A percentile compares a stretch with the other conserved stretches of the same genome.
phyloP scores from a whole-genome alignment of 2,113 vertebrate genomes.

The Collichthys lucidus region DNA sequence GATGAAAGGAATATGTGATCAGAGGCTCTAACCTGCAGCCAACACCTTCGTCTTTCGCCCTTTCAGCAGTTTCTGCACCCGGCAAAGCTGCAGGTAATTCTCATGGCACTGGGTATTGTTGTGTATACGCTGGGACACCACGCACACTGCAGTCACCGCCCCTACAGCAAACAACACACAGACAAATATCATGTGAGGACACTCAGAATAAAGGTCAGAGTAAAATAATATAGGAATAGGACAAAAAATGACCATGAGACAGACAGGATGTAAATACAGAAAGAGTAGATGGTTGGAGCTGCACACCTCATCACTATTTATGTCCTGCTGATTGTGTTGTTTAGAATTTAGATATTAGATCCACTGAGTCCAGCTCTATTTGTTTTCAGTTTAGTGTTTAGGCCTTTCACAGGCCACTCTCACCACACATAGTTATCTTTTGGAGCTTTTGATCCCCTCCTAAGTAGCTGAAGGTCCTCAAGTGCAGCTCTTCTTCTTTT shows the following conservation, averaged over 20 bases:
- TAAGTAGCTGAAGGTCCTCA: background rate
- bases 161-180: conserved; percentile 69
- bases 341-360: background rate
- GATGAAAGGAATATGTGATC: conserved; percentile 93
- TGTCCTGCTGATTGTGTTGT: background rate
- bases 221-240: too few species aligned
- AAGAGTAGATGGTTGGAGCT: background rate
- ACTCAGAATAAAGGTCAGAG: too few species aligned
- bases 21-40: conserved; percentile 92
- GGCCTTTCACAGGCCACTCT: background rate
- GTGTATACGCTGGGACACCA: conserved; percentile 82
- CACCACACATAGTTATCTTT: background rate
- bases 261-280: background rate
- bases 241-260: too few species aligned
- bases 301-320: background rate
- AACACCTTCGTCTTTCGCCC: conserved; percentile 89
- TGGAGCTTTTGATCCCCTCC: background rate
- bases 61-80: conserved; percentile 91
- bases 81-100: conserved; percentile 90
- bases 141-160: conserved; percentile 76
- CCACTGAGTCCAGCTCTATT: background rate
- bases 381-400: background rate
- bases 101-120: conserved; percentile 84
- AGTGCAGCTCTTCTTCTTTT: background rate
- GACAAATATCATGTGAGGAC: background rate